A percentile compares a stretch with the other conserved stretches of the same genome.
Evolutionary conservation across 1,140 invertebrate genomes (phyloP).

Genomic region (Ectropis grisescens): DNA sequence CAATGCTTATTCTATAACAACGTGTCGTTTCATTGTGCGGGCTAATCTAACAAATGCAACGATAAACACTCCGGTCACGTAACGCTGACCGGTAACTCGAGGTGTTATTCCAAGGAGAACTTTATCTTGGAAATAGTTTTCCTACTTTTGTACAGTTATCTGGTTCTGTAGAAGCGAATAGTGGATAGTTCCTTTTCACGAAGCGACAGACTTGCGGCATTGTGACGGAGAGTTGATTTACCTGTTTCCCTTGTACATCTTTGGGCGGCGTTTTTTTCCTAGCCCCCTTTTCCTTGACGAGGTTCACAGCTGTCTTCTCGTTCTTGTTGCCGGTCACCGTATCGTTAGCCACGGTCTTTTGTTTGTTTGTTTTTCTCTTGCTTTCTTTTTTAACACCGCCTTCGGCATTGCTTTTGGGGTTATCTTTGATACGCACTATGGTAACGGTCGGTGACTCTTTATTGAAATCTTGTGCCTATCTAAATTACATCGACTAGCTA

Average conservation of each 20-base stretch:
- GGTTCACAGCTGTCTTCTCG: conserved; percentile 24
- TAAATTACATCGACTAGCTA: no score
- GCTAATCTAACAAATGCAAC: conserved; percentile 11
- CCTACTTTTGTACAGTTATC: no score
- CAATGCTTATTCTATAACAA: conserved; percentile 12
- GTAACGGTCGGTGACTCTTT: conserved; percentile 41
- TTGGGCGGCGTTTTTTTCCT: conserved; percentile 33
- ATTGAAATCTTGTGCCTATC: no score
- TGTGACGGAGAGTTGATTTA: no score
- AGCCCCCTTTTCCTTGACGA: conserved; percentile 25
- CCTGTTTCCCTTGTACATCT: no score
- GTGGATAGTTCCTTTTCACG: no score
- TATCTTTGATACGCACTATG: conserved; percentile 72
- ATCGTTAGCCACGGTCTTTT: conserved; percentile 45
- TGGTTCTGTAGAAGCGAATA: no score
- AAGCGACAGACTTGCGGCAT: no score
- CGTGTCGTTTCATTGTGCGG: conserved; percentile 14
- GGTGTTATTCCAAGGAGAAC: no score
- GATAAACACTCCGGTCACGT: conserved; percentile 15
- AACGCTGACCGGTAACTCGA: conserved; percentile 1
- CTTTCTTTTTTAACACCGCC: conserved; percentile 67
- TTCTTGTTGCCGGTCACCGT: conserved; percentile 44
- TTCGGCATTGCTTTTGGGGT: conserved; percentile 67
- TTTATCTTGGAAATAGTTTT: no score
- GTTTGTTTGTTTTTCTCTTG: conserved; percentile 67